Base-by-base conservation (phyloP, 2,113 vertebrate species). In the Sinocyclocheilus anshuiensis region DNA sequence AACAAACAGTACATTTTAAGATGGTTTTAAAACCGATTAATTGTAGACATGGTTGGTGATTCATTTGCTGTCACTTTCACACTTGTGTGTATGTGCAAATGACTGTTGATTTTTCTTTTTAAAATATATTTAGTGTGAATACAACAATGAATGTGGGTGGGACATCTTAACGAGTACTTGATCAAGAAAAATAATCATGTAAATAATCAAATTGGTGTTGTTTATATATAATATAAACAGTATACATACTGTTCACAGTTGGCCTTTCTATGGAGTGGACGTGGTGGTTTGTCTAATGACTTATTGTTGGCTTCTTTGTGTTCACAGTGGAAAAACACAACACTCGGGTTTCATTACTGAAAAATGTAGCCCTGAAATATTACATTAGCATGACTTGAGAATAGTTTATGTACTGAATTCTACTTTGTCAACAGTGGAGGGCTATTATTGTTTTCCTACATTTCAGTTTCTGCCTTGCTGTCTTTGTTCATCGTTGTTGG, bases 161-260 rank as follows among this genome's bases (percentile, higher is more conserved):
- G 16, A 0, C 16, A 63, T 74, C 82, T 85, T 71, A 57, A 76
- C 45, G 57, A 84, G 55, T 84, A 80, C 82, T 87, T 84, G 71
- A 79, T 84, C 29, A 76, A 86, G 33, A 67, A 79, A 76, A 71
- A 80, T 20, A 69, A 72, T 91, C 88, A 89, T 94, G 93, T 93
- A 93, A 93, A 92, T 91, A 92, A 93, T 90, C 87, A 89, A 84
- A 84, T 84, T 91, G 91, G 88, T 88, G 87, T 92, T 89, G 86
- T 39, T 86, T 81, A 84, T 83, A 75, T 75, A 83, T 77, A 69
- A 65, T 50, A 77, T 65, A 83, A 87, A 77, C 81, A 1, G 45
- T 71, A 71, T 83, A 83, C 81, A 74, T 26, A 9, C 65, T 4
- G 22, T 93, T 93, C 92, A 91, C 90, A 91, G 88, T 89, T 91